Percentiles rank a stretch among this genome's conserved stretches.
Evolutionary conservation across 37 sponge, comb jelly and placozoan genomes (phyloP).

Genomic region (Bolinopsis microptera): DNA sequence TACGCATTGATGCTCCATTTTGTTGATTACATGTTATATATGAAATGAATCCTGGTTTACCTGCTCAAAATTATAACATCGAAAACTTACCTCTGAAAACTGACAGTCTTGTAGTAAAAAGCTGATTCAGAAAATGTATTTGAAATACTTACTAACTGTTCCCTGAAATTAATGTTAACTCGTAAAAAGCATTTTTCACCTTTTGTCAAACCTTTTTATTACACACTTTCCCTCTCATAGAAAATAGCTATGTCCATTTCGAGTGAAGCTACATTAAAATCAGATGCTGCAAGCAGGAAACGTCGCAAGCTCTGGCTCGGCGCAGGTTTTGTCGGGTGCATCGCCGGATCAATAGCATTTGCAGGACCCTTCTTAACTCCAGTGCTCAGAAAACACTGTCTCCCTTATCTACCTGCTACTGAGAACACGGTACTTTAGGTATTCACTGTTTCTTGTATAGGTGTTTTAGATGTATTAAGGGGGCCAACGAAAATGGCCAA

Average conservation of each 20-base stretch:
- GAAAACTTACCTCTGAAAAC: too few species aligned
- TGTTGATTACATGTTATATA: slow-evolving; percentile 49
- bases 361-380: slow-evolving; percentile 66
- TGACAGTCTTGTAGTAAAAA: too few species aligned
- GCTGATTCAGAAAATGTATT: too few species aligned
- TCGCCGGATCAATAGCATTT: slow-evolving; percentile 31
- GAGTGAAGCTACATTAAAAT: neutral
- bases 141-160: too few species aligned
- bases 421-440: slow-evolving; percentile 48
- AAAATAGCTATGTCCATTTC: neutral
- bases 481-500: neutral
- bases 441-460: neutral
- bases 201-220: too few species aligned
- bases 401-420: slow-evolving; percentile 67
- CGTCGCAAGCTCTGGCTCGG: slow-evolving; percentile 4
- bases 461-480: neutral
- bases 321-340: slow-evolving; percentile 51
- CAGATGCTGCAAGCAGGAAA: neutral
- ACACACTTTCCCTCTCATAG: too few species aligned
- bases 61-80: too few species aligned
- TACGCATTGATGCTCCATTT: slow-evolving; percentile 22
- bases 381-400: slow-evolving; percentile 50
- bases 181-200: too few species aligned
- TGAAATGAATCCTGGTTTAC: too few species aligned
- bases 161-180: too few species aligned